phyloP scores from a whole-genome alignment of 92 coral and sea anemone species.

The Blastomussa wellsi region DNA sequence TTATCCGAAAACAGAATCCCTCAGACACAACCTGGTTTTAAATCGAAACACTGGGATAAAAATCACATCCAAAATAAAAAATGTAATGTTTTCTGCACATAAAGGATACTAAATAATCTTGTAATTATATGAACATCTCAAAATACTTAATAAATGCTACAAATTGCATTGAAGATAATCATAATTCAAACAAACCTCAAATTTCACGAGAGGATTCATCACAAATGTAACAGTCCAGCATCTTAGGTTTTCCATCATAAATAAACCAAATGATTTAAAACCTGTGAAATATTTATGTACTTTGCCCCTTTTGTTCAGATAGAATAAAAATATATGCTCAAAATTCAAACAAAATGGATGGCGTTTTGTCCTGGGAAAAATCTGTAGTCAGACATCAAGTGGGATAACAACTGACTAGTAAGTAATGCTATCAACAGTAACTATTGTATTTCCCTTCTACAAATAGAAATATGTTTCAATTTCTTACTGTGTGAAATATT shows the following conservation, averaged over 20 bases:
- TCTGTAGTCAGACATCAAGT: neutral
- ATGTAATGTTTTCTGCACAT: neutral
- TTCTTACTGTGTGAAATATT: neutral
- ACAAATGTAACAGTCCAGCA: conserved; percentile 3
- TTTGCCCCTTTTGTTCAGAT: neutral
- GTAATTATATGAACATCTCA: neutral
- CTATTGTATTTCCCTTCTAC: neutral
- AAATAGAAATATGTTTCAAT: neutral
- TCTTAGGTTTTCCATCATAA: neutral
- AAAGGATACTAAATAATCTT: neutral
- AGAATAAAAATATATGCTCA: neutral
- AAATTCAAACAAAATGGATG: neutral
- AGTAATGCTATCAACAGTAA: neutral
- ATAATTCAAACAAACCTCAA: neutral
- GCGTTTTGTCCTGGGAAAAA: neutral
- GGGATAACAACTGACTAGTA: conserved; percentile 2
- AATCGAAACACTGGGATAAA: neutral
- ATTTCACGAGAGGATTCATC: neutral
- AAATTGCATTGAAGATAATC: neutral
- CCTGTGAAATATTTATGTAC: conserved; percentile 9
- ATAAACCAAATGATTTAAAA: conserved; percentile 1
- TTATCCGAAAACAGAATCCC: neutral
- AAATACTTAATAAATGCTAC: neutral
- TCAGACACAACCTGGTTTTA: neutral
- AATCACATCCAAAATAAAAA: neutral